A percentile compares a stretch with the other conserved stretches of the same genome.
phyloP scores from a whole-genome alignment of 2,113 vertebrate species.

The Menidia beryllina region DNA sequence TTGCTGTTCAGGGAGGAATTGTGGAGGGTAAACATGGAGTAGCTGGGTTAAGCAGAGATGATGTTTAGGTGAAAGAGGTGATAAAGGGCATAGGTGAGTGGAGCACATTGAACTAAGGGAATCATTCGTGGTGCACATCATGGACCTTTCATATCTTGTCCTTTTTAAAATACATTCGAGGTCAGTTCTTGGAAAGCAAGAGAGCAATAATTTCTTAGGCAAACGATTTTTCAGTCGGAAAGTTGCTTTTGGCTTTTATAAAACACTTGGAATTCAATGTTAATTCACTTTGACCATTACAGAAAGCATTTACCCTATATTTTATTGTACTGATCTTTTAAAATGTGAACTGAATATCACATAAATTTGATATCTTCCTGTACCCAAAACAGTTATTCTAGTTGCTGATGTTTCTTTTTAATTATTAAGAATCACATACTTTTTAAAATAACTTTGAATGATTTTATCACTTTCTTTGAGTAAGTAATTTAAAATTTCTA shows the following conservation, averaged over 20 bases:
- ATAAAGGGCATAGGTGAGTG: too few species aligned
- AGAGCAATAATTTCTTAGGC: not conserved
- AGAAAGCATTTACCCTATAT: not conserved
- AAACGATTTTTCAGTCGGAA: too few species aligned
- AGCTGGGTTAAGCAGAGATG: conserved; percentile 7
- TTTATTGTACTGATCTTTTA: not conserved
- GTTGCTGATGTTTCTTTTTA: too few species aligned
- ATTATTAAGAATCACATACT: too few species aligned
- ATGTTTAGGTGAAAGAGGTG: conserved; percentile 13
- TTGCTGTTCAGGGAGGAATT: not conserved
- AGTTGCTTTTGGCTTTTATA: too few species aligned
- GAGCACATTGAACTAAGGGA: not conserved
- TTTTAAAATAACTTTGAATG: conserved; percentile 2
- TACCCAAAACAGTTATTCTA: not conserved
- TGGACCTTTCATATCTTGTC: too few species aligned
- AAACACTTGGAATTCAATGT: conserved; percentile 9
- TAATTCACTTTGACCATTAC: not conserved
- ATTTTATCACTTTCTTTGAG: not conserved
- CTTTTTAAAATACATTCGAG: not conserved
- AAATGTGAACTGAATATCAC: not conserved
- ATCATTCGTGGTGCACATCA: too few species aligned
- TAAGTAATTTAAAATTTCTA: conserved; percentile 14
- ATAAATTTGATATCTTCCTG: conserved; percentile 18
- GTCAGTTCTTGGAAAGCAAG: not conserved
- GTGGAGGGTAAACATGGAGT: conserved; percentile 3